Evolutionary conservation across 1,140 invertebrate species (phyloP).

Genomic region (Aphaenogaster ashmeadi): DNA sequence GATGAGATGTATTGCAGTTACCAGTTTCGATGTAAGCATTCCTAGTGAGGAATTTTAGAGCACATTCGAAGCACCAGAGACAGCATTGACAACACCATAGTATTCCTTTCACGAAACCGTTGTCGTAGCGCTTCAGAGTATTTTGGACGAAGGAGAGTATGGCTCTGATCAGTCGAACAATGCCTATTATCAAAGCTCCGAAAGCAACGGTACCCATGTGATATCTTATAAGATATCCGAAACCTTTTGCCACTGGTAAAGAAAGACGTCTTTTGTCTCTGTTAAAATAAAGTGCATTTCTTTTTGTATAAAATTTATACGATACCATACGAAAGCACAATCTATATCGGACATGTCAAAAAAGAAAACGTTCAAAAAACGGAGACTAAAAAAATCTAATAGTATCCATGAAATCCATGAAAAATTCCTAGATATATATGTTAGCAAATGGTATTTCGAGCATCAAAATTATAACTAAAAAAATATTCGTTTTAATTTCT

Average conservation of each 20-base stretch:
- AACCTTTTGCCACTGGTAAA: conserved; percentile 88
- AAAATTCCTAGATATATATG: background rate
- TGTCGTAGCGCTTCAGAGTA: conserved; percentile 84
- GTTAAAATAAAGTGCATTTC: conserved; percentile 69
- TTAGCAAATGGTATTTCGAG: background rate
- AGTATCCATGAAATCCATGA: background rate
- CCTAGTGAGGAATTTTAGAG: conserved; percentile 91
- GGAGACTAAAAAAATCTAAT: background rate
- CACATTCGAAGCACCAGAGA: conserved; percentile 91
- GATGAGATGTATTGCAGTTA: conserved; percentile 72
- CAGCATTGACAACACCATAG: conserved; percentile 92
- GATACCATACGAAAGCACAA: background rate
- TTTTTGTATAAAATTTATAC: background rate
- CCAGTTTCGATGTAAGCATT: conserved; percentile 94
- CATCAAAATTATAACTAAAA: background rate
- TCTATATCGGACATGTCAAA: background rate
- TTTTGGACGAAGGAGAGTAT: conserved; percentile 86
- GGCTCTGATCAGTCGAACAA: conserved; percentile 90
- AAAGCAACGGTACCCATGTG: conserved; percentile 93
- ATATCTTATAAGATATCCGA: conserved; percentile 89
- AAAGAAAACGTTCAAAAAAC: no score
- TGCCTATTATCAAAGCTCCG: conserved; percentile 92
- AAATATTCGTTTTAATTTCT: background rate
- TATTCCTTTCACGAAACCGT: conserved; percentile 81
- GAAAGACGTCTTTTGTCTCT: conserved; percentile 90